Evolutionary conservation across 92 coral and sea anemone genomes (phyloP).

Genomic region (Umimayanthus kanabou): DNA sequence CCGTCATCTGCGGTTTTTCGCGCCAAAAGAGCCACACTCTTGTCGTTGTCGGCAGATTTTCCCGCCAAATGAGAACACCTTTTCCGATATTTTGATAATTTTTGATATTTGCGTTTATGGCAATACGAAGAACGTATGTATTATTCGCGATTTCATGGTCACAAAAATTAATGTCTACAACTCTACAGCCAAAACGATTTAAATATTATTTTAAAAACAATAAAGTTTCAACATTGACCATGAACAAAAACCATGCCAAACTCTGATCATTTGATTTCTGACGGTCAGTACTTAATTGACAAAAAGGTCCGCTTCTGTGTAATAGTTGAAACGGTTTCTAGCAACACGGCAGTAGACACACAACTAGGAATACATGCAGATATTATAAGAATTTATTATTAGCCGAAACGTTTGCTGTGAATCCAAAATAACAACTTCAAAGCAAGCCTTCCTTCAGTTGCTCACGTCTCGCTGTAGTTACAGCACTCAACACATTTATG

Average conservation of each 20-base stretch:
- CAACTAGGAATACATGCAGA: background rate
- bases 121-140: no score
- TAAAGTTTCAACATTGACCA: background rate
- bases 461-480: background rate
- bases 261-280: background rate
- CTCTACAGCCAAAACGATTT: background rate
- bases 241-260: no score
- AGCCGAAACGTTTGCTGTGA: background rate
- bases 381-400: no score
- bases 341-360: background rate
- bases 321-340: background rate
- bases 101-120: no score
- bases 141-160: background rate
- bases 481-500: background rate
- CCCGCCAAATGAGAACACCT: conserved; percentile 2
- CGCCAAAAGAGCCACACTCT: conserved; percentile 11
- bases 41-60: background rate
- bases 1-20: background rate
- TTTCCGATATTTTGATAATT: background rate
- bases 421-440: no score
- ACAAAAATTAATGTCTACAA: background rate
- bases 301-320: background rate
- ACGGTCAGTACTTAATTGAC: background rate
- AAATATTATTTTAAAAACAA: background rate
- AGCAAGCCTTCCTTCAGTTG: no score